Percentiles rank a stretch among this genome's conserved stretches.
phyloP scores from a whole-genome alignment of 2,888 invertebrate species.

The Microctonus brassicae region DNA sequence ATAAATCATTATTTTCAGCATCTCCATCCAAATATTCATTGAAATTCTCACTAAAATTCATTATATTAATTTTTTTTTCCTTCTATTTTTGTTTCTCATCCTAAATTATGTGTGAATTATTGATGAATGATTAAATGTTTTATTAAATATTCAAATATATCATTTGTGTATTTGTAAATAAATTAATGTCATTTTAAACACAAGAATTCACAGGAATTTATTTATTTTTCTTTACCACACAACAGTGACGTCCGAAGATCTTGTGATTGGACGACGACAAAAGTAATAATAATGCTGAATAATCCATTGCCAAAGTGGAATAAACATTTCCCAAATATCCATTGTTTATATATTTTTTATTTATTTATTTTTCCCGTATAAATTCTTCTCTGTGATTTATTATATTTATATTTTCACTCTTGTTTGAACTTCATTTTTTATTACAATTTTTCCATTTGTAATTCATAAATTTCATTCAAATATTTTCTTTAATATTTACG shows the following conservation, averaged over 20 bases:
- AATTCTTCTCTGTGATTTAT: neutral
- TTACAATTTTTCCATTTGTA: neutral
- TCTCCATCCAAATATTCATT: neutral
- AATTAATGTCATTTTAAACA: neutral
- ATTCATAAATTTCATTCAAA: neutral
- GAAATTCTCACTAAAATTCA: constrained; percentile 20
- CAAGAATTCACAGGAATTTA: neutral
- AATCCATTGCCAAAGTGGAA: constrained; percentile 44
- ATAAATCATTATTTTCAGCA: neutral
- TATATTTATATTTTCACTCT: neutral
- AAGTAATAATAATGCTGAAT: constrained; percentile 22
- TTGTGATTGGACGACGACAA: constrained; percentile 5
- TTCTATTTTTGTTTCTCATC: too few relatives aligned
- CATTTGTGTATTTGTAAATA: neutral
- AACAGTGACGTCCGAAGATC: constrained; percentile 30
- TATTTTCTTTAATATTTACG: neutral
- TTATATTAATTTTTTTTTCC: neutral
- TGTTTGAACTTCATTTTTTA: neutral
- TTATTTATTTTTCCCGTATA: neutral
- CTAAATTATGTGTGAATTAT: too few relatives aligned
- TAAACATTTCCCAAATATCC: constrained; percentile 38
- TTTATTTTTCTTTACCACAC: constrained; percentile 6
- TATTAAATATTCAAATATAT: too few relatives aligned
- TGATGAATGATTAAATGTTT: too few relatives aligned
- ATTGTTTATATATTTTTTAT: constrained; percentile 37